A percentile compares a stretch with the other conserved stretches of the same genome.
Evolutionary conservation across 2,797 vertebrate genomes (phyloP).

Genomic region (Margarornis squamiger): DNA sequence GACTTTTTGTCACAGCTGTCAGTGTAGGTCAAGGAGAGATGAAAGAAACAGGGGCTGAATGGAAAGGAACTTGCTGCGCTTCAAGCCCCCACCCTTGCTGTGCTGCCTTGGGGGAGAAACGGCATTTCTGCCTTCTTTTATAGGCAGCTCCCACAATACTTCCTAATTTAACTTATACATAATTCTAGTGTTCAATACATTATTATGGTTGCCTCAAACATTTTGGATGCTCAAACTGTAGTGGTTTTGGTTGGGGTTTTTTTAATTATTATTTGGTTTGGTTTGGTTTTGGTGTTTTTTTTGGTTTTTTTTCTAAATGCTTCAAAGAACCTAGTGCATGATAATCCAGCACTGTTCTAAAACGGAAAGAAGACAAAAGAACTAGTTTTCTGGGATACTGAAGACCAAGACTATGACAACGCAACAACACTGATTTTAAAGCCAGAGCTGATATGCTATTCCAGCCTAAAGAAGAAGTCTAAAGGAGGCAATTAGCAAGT

Average conservation of each 20-base stretch:
- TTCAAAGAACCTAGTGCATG: not conserved
- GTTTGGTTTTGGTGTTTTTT: not conserved
- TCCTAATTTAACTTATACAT: not conserved
- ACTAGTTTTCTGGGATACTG: not conserved
- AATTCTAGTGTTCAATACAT: not conserved
- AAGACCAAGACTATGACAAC: not conserved
- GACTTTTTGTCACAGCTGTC: slow-evolving; percentile 58
- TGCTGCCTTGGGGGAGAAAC: not conserved
- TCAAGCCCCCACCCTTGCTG: not conserved
- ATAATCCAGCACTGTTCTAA: not conserved
- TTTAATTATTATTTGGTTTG: not conserved
- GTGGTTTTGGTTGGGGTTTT: accelerated
- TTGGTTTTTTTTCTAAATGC: not conserved
- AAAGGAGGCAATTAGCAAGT: not conserved
- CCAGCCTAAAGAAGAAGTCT: not conserved
- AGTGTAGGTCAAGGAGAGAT: slow-evolving; percentile 5
- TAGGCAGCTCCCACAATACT: not conserved
- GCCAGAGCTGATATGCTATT: not conserved
- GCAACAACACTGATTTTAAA: not conserved
- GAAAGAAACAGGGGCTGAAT: not conserved
- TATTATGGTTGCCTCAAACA: not conserved
- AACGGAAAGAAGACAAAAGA: not conserved
- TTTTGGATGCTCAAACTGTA: not conserved
- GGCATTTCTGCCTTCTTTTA: not conserved
- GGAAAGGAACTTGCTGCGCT: not conserved